These are phyloP conservation scores for Phalacrocorax carbo DNA, from an alignment of 2,113 vertebrate species.

Conservation along the genomic window DNA sequence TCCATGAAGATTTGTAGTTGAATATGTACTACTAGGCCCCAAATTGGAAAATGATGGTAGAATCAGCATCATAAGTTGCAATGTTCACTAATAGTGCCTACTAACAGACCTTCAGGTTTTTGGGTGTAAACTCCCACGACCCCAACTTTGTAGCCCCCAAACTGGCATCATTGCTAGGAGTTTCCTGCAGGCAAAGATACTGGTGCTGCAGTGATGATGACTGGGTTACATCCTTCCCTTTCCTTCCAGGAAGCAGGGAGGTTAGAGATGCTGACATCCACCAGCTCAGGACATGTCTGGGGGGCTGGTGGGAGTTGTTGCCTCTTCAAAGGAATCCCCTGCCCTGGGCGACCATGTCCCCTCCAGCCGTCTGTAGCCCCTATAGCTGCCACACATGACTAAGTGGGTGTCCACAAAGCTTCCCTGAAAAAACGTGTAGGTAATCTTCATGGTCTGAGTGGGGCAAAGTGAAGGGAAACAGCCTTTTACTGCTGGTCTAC, in stretches of 20 bases:
- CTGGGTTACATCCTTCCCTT: background rate
- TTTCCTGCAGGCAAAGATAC: background rate
- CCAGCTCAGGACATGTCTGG: background rate
- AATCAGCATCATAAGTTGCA: background rate
- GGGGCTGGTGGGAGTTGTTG: background rate
- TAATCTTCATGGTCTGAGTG: background rate
- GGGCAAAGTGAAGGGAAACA: background rate
- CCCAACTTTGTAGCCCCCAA: background rate
- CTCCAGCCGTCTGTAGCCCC: accelerated
- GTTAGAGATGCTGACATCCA: background rate
- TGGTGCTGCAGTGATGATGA: background rate
- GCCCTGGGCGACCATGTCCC: accelerated
- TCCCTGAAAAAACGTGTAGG: background rate
- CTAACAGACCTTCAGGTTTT: background rate
- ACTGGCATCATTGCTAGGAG: background rate
- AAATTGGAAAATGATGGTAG: background rate
- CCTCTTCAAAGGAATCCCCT: background rate
- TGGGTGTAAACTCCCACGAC: background rate
- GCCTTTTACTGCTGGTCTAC: background rate
- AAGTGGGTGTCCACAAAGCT: background rate
- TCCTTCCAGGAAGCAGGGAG: background rate
- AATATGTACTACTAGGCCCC: background rate
- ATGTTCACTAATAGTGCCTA: background rate
- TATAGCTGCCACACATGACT: background rate
- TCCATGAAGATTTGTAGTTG: background rate